Base-by-base conservation (phyloP, 2,888 invertebrate genomes). In the Agonopterix arenella region DNA sequence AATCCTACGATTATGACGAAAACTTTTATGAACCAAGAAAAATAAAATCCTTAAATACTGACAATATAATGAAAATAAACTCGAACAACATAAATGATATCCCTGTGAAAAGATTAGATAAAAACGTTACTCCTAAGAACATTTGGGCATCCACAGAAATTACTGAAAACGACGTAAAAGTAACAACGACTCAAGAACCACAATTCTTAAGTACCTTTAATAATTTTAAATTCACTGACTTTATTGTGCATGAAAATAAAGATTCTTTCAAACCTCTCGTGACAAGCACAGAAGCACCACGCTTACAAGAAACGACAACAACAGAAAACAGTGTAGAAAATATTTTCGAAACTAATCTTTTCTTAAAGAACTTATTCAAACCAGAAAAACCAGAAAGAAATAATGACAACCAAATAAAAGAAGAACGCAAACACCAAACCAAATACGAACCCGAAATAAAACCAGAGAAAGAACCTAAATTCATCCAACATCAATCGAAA, bases 291-390 rank as follows among this genome's bases (percentile, higher is more conserved):
- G 59, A 63, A 59, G 53, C 58, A 37, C 52, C 57, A 8, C 51
- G 48, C 28, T 52, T 56, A 51, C 51, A 57, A 50, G 57, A 55
- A 38, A 59, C 56, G 4, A 61, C 62, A 8, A 68, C 70, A n/a
- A 68, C 71, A 10, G 71, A 72, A 56, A 51, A 52, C 11, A 66
- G 49, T 18, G 58, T 73, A 11, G 67, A 74, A 60, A 68, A 78
- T 16, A 64, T 74, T 11, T 60, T 89, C 36, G 65, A 70, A 55
- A 72, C 76, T 2, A 89, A 89, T 50, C 73, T 86, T 47, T 89
- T 88, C 57, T 60, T 89, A 11, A 83, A 76, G 64, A 79, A 77
- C 55, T 50, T 86, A 43, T 64, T 81, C n/a, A 73, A 61, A 36
- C 54, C 58, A 2, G 49, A 53, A 37, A 62, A 67, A 9, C 55